Base-by-base conservation (phyloP, 2,113 vertebrate species). In the Calidris pugnax region DNA sequence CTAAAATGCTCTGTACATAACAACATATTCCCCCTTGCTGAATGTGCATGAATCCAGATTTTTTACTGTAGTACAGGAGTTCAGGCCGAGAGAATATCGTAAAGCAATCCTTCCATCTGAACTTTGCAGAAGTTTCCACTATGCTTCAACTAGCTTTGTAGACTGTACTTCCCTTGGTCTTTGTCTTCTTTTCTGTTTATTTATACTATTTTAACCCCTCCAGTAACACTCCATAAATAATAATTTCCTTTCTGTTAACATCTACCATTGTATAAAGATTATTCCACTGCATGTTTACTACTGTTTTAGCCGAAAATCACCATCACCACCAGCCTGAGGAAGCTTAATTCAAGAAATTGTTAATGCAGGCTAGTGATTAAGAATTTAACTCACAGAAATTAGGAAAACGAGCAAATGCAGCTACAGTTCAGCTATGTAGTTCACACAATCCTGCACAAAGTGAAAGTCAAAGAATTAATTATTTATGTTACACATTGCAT, bases 121-220 rank as follows among this genome's bases (percentile, higher is more conserved):
- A 87, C 66, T 89, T 86, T 84, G 37, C 69, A 86, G 67, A 86
- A 50, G 37, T 82, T 95, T 89, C 69, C 78, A 78, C 78, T 39
- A 86, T 24, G 41, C 39, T 82, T 87, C 63, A 87, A 45, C 55
- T 91, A 91, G 62, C 35, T 75, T 82, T 89, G 73, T 56, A 68
- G 81, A 39, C 30, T 26, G 14, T 41, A 72, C 37, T 95, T 96
- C 87, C 73, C 53, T 47, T 51, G 45, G 51, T 64, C 89, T 95
- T 92, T 93, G 87, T 94, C 74, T 95, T 86, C 76, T 66, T 24
- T 92, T 77, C 32, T 95, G 72, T 95, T 95, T 96, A 64, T 93
- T 94, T 89, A 75, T 51, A 69, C 71, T 88, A 76, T 73, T 95
- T 92, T 68, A 85, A 62, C 41, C 45, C 62, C 57, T 77, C 28